These are phyloP conservation scores for Agonum fuliginosum DNA, from an alignment of 2,888 invertebrate genomes.

Conservation along the genomic window DNA sequence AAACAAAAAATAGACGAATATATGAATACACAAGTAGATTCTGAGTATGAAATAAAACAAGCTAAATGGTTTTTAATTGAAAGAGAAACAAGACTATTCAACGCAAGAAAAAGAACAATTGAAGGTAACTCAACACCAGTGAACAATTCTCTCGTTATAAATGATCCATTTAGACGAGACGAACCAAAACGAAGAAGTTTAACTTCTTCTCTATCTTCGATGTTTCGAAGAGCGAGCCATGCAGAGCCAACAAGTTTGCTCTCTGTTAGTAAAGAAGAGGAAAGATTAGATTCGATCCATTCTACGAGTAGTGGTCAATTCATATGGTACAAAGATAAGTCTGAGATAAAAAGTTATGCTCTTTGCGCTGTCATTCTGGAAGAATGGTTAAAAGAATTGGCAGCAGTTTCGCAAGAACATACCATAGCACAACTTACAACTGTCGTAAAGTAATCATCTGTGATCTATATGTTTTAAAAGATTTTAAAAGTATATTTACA, in stretches of 20 bases:
- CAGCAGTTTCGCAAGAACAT: constrained; percentile 96
- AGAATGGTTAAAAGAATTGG: constrained; percentile 96
- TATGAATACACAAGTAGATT: constrained; percentile 78
- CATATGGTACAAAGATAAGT: constrained; percentile 54
- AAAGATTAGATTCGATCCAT: constrained; percentile 44
- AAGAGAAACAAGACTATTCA: constrained; percentile 85
- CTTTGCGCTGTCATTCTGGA: constrained; percentile 92
- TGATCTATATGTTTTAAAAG: constrained; percentile 40
- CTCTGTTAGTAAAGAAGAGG: constrained; percentile 44
- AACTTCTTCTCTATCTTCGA: constrained; percentile 83
- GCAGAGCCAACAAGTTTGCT: constrained; percentile 32
- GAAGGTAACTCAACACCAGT: constrained; percentile 68
- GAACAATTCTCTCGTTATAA: constrained; percentile 63
- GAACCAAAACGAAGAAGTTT: constrained; percentile 86
- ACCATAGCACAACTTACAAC: constrained; percentile 79
- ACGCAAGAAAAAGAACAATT: constrained; percentile 79
- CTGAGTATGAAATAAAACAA: constrained; percentile 81
- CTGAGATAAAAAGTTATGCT: constrained; percentile 78
- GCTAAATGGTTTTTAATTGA: constrained; percentile 87
- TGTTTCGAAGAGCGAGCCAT: constrained; percentile 81
- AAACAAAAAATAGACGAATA: constrained; percentile 92
- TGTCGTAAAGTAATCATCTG: constrained; percentile 68
- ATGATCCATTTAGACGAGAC: constrained; percentile 77
- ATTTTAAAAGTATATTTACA: constrained; percentile 36
- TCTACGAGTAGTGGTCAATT: constrained; percentile 35